Evolutionary conservation across 23 tunicate genomes (phyloP).

Genomic region (Ascidia mentula): DNA sequence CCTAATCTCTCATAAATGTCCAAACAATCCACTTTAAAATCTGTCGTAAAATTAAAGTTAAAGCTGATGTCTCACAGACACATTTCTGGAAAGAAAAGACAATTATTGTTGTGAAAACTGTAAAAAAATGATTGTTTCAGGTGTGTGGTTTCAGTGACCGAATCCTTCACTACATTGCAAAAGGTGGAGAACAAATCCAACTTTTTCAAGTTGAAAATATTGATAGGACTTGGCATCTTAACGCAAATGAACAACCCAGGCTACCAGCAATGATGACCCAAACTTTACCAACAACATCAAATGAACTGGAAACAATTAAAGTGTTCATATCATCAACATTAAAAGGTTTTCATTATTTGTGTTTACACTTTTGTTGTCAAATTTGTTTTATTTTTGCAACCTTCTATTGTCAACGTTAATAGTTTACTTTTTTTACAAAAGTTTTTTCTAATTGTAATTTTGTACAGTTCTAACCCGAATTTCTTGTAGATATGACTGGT

Average conservation of each 20-base stretch:
- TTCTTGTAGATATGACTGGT: conserved; percentile 34
- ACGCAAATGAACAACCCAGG: not conserved
- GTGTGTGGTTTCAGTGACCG: conserved; percentile 61
- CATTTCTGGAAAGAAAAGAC: too few species aligned
- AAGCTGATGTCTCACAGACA: too few species aligned
- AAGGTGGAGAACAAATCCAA: conserved; percentile 39
- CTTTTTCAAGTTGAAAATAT: conserved; percentile 40
- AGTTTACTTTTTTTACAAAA: too few species aligned
- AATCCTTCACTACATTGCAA: conserved; percentile 45
- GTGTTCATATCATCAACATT: conserved; percentile 75
- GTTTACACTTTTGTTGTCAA: not conserved
- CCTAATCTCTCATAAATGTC: too few species aligned
- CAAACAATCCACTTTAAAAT: too few species aligned
- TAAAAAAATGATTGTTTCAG: too few species aligned
- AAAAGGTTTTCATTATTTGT: conserved; percentile 19
- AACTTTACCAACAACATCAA: not conserved
- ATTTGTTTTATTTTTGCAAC: too few species aligned
- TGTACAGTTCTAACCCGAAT: too few species aligned
- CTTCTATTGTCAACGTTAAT: too few species aligned
- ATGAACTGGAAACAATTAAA: conserved; percentile 11
- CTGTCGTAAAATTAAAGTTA: too few species aligned
- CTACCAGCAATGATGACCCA: not conserved
- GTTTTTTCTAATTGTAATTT: too few species aligned
- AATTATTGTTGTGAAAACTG: too few species aligned
- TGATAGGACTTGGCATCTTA: conserved; percentile 27